A percentile compares a stretch with the other conserved stretches of the same genome.
Evolutionary conservation across 2,113 vertebrate species (phyloP).

Genomic region (Aleadryas rufinucha): DNA sequence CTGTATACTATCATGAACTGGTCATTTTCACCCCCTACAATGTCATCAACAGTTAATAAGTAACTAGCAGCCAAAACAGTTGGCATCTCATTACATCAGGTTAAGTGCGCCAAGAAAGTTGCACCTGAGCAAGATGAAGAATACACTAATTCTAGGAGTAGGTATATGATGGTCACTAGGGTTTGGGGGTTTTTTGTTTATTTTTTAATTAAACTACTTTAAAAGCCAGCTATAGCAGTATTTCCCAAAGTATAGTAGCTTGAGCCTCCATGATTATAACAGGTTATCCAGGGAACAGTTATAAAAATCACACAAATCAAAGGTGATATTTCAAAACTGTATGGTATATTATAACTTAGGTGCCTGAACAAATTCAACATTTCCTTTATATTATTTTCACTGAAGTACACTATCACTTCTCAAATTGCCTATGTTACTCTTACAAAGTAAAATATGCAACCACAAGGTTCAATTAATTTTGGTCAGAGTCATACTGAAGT

Average conservation of each 20-base stretch:
- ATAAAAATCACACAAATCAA: neutral
- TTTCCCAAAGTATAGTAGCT: neutral
- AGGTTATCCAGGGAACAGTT: neutral
- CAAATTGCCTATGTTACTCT: neutral
- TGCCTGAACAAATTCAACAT: neutral
- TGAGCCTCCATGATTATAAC: accelerated
- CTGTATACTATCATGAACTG: neutral
- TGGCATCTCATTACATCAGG: neutral
- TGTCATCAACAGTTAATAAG: neutral
- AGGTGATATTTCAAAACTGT: neutral
- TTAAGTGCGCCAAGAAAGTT: neutral
- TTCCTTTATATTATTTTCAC: neutral
- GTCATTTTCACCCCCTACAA: neutral
- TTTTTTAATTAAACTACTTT: neutral
- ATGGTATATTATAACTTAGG: neutral
- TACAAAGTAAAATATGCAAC: neutral
- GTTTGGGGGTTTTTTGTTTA: neutral
- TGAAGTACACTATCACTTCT: neutral
- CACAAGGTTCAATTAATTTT: neutral
- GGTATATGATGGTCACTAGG: neutral
- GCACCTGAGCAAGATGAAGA: neutral
- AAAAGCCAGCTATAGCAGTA: neutral
- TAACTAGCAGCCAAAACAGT: neutral
- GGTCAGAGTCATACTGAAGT: neutral
- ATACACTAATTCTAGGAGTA: neutral